Percentiles rank a stretch among this genome's conserved stretches.
Evolutionary conservation across 2,888 invertebrate species (phyloP).

Genomic region (Agelastica alni): DNA sequence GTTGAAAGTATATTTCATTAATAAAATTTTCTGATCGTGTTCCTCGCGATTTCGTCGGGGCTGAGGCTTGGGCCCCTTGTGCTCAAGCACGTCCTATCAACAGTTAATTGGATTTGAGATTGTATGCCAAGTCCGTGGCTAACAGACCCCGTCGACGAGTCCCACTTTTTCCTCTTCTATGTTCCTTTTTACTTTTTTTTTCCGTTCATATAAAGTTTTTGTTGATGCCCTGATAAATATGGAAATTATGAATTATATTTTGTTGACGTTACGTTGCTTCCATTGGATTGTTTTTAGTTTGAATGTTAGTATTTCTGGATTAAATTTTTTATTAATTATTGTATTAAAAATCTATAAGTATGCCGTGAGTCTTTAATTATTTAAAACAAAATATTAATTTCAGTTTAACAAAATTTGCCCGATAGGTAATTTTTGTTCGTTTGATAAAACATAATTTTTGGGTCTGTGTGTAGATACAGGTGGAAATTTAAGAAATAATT

Average conservation of each 20-base stretch:
- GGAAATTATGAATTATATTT: slow-evolving; percentile 4
- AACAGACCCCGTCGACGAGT: slow-evolving; percentile 12
- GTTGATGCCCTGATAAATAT: slow-evolving; percentile 4
- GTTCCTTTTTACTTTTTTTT: neutral
- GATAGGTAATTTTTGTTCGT: no score
- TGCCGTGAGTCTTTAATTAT: no score
- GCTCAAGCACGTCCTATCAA: slow-evolving; percentile 41
- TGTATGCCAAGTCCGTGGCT: slow-evolving; percentile 26
- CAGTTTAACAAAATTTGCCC: no score
- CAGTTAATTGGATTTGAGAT: slow-evolving; percentile 47
- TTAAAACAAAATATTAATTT: no score
- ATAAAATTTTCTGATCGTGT: slow-evolving; percentile 50
- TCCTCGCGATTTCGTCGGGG: slow-evolving; percentile 38
- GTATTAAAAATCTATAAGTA: no score
- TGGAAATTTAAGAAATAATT: no score
- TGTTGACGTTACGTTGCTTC: no score
- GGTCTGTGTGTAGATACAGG: no score
- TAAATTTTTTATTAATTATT: no score
- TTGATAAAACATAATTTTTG: no score
- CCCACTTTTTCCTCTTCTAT: slow-evolving; percentile 9
- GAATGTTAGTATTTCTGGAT: no score
- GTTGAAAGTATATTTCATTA: slow-evolving; percentile 49
- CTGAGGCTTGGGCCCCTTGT: slow-evolving; percentile 41
- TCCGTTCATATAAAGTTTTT: neutral
- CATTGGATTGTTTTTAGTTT: no score